These are phyloP conservation scores for Copidosoma floridanum DNA, from an alignment of 1,140 invertebrate species.

Conservation along the genomic window DNA sequence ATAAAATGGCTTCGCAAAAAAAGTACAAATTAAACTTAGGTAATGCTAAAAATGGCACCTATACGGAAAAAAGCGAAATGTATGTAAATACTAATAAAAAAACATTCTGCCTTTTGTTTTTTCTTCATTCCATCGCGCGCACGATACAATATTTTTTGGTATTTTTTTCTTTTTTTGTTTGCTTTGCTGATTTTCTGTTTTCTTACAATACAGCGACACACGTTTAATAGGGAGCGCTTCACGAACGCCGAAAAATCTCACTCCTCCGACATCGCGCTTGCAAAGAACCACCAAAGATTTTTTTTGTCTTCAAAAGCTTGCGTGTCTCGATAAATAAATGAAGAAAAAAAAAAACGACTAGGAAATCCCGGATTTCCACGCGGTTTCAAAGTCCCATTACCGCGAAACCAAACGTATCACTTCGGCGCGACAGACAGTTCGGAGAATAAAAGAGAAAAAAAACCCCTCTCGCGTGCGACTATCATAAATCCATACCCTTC, in stretches of 20 bases:
- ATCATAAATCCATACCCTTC: background rate
- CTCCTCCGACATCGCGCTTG: background rate
- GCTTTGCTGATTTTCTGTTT: no score
- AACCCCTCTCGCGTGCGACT: background rate
- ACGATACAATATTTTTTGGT: constrained; percentile 17
- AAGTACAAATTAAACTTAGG: background rate
- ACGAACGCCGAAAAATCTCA: background rate
- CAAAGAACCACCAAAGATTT: background rate
- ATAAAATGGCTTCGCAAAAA: background rate
- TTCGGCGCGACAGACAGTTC: no score
- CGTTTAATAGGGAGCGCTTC: constrained; percentile 7
- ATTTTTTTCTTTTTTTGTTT: no score
- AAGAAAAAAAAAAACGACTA: no score
- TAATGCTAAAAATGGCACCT: constrained; percentile 6
- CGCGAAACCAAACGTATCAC: no score
- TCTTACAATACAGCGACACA: constrained; percentile 28
- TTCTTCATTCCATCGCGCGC: constrained; percentile 3
- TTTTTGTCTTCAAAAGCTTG: no score
- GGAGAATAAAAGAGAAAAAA: no score
- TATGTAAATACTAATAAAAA: background rate
- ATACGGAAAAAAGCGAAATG: constrained; percentile 13
- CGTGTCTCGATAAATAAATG: no score
- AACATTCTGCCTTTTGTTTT: no score
- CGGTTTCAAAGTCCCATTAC: no score
- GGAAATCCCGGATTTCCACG: no score